A percentile compares a stretch with the other conserved stretches of the same genome.
These are phyloP conservation scores for Danionella dracula DNA, from an alignment of 2,797 vertebrate species.

Conservation along the genomic window DNA sequence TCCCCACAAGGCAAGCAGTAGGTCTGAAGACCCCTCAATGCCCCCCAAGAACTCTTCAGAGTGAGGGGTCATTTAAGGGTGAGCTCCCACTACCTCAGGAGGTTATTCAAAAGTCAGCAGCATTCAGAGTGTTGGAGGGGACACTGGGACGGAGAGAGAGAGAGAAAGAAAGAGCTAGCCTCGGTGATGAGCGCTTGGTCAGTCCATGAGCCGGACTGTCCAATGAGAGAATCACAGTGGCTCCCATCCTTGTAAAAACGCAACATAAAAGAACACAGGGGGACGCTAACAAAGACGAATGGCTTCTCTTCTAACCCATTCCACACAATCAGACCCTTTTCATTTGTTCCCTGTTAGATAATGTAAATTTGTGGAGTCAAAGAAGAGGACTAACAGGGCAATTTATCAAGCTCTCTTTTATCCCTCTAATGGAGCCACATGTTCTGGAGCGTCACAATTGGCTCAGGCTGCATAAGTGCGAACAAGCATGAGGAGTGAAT, in stretches of 20 bases:
- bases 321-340: conserved; percentile 76
- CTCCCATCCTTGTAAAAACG: conserved; percentile 67
- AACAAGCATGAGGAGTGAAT: conserved; percentile 7
- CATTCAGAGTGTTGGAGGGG: conserved; percentile 51
- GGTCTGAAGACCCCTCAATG: conserved; percentile 61
- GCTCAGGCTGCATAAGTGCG: conserved; percentile 23
- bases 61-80: conserved; percentile 77
- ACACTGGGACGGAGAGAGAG: conserved; percentile 13
- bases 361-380: conserved; percentile 79
- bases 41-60: conserved; percentile 64
- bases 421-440: conserved; percentile 49
- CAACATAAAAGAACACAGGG: conserved; percentile 73
- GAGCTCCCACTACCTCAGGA: conserved; percentile 68
- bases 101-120: conserved; percentile 78
- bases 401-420: conserved; percentile 75
- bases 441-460: conserved; percentile 43
- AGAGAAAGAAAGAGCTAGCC: conserved; percentile 38
- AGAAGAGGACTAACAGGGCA: conserved; percentile 69
- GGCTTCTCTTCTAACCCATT: conserved; percentile 60
- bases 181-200: conserved; percentile 62
- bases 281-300: conserved; percentile 79
- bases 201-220: conserved; percentile 17
- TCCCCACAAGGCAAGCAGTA: conserved; percentile 44
- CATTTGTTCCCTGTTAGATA: conserved; percentile 64
- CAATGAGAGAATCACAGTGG: conserved; percentile 44